phyloP scores from a whole-genome alignment of 2,888 invertebrate species.

The Eupithecia subfuscata region DNA sequence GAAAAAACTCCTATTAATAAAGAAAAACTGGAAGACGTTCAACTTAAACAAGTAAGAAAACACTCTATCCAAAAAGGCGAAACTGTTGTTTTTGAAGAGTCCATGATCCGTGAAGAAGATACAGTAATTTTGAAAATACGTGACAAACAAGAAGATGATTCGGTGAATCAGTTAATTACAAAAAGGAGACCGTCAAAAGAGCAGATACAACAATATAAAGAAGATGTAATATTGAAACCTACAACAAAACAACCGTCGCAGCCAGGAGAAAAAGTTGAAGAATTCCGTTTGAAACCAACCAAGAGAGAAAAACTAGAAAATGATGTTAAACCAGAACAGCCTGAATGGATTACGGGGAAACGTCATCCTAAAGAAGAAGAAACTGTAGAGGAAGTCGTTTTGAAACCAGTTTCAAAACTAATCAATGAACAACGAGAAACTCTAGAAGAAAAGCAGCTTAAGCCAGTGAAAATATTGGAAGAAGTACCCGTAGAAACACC shows the following conservation, averaged over 20 bases:
- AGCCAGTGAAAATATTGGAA: slow-evolving; percentile 51
- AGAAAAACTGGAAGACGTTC: slow-evolving; percentile 79
- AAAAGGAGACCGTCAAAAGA: slow-evolving; percentile 24
- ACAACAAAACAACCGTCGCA: slow-evolving; percentile 5
- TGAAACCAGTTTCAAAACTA: slow-evolving; percentile 51
- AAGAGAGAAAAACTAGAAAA: slow-evolving; percentile 35
- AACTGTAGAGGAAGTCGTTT: slow-evolving; percentile 46
- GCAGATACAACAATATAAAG: slow-evolving; percentile 22
- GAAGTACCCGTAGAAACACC: slow-evolving; percentile 52
- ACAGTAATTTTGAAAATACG: slow-evolving; percentile 79
- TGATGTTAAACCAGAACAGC: slow-evolving; percentile 55
- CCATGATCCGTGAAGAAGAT: slow-evolving; percentile 83
- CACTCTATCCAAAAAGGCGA: slow-evolving; percentile 68
- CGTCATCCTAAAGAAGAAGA: slow-evolving; percentile 16
- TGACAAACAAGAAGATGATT: slow-evolving; percentile 48
- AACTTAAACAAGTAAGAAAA: slow-evolving; percentile 68
- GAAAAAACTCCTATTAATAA: slow-evolving; percentile 81
- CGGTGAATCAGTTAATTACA: neutral
- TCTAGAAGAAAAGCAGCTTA: slow-evolving; percentile 62
- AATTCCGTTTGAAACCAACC: slow-evolving; percentile 57
- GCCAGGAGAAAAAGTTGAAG: slow-evolving; percentile 61
- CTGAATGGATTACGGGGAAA: slow-evolving; percentile 30
- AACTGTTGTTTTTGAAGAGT: slow-evolving; percentile 79
- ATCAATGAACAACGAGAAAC: slow-evolving; percentile 58
- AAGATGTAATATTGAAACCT: slow-evolving; percentile 18